phyloP scores from a whole-genome alignment of 2,113 vertebrate species.

The Melospiza melodia region DNA sequence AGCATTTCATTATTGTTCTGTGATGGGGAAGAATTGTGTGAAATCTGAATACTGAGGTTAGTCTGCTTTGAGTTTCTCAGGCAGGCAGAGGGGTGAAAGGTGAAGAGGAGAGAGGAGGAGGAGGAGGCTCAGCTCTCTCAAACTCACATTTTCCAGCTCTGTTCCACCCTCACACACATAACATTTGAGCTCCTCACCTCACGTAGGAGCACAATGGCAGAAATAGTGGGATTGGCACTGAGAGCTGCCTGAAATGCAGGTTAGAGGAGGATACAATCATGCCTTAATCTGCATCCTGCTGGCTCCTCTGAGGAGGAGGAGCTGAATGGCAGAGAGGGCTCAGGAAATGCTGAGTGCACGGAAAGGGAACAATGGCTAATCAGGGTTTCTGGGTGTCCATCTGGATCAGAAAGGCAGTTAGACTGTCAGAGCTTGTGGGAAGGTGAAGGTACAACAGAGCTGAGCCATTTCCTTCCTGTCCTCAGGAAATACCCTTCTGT shows the following conservation, averaged over 20 bases:
- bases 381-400: background rate
- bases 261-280: background rate
- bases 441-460: background rate
- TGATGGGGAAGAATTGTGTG: background rate
- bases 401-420: background rate
- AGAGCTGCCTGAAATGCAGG: background rate
- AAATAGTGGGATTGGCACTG: background rate
- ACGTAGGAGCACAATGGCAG: background rate
- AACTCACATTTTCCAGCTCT: background rate
- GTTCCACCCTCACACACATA: background rate
- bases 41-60: background rate
- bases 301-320: background rate
- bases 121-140: background rate
- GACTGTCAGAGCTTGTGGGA: background rate
- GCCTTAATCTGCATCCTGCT: constrained; percentile 11
- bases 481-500: constrained; percentile 6
- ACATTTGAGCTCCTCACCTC: background rate
- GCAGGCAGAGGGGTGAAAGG: background rate
- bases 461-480: constrained; percentile 4
- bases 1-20: rapidly evolving
- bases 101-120: background rate
- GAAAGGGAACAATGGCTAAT: constrained; percentile 41
- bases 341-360: background rate
- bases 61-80: background rate
- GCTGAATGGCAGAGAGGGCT: background rate